phyloP scores from a whole-genome alignment of 2,888 invertebrate genomes.

The Corythucha ciliata region DNA sequence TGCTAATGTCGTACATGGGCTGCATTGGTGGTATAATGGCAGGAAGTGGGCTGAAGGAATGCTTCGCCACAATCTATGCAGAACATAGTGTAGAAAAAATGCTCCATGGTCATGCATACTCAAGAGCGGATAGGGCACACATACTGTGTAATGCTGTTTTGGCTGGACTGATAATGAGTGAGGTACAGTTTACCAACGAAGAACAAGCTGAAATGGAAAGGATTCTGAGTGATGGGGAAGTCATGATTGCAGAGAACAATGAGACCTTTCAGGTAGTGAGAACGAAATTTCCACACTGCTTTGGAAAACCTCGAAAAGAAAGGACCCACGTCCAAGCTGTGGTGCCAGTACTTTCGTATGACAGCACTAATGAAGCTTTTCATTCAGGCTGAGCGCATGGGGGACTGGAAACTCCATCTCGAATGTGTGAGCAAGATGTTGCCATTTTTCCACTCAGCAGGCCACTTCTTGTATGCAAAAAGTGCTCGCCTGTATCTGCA shows the following conservation, averaged over 20 bases:
- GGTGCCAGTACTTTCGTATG: constrained; percentile 37
- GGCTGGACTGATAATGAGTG: too few species aligned
- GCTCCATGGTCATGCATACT: not conserved
- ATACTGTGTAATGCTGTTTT: too few species aligned
- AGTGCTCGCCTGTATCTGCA: constrained; percentile 5
- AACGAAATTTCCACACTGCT: too few species aligned
- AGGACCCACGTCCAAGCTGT: constrained; percentile 33
- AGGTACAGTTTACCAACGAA: too few species aligned
- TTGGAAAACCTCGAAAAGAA: not conserved
- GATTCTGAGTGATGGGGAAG: too few species aligned
- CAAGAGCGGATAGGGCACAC: not conserved
- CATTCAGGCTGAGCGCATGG: too few species aligned
- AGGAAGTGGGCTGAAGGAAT: too few species aligned
- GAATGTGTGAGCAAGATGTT: not conserved
- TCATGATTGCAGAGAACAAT: too few species aligned
- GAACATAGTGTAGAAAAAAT: not conserved
- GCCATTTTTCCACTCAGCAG: not conserved
- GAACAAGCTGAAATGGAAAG: too few species aligned
- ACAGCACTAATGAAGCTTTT: constrained; percentile 35
- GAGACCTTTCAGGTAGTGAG: too few species aligned
- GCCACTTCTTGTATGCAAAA: not conserved
- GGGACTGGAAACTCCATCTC: not conserved
- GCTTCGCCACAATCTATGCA: too few species aligned
- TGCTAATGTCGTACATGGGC: not conserved
- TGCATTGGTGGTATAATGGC: constrained; percentile 27